These are phyloP conservation scores for Druceiella hillmani DNA, from an alignment of 2,888 invertebrate genomes.

Conservation along the genomic window DNA sequence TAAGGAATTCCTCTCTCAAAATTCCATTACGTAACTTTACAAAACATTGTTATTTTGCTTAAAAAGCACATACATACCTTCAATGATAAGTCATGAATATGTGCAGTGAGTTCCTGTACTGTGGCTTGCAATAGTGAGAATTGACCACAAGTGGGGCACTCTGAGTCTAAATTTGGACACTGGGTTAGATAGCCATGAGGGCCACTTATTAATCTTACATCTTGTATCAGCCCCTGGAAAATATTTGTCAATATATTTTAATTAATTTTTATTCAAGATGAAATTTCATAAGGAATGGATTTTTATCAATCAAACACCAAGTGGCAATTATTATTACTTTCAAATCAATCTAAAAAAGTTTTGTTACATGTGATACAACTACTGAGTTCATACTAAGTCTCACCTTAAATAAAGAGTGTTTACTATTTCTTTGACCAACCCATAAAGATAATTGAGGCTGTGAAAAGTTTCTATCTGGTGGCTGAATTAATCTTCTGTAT, in stretches of 20 bases:
- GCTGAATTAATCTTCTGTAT: conserved; percentile 73
- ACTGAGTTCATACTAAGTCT: conserved; percentile 24
- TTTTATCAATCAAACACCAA: neutral
- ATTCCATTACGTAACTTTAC: too few relatives aligned
- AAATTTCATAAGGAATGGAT: conserved; percentile 5
- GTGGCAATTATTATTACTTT: neutral
- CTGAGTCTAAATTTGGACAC: conserved; percentile 80
- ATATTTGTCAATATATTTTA: too few relatives aligned
- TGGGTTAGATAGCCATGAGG: conserved; percentile 82
- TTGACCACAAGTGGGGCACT: conserved; percentile 88
- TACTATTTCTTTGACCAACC: conserved; percentile 82
- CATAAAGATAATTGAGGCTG: conserved; percentile 71
- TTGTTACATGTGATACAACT: too few relatives aligned
- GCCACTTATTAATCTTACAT: conserved; percentile 78
- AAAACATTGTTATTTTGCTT: too few relatives aligned
- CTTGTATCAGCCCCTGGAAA: conserved; percentile 79
- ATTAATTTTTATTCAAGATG: too few relatives aligned
- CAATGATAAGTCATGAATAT: conserved; percentile 75
- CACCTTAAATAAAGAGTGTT: conserved; percentile 86
- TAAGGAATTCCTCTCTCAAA: too few relatives aligned
- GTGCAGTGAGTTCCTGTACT: conserved; percentile 73
- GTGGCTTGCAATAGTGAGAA: conserved; percentile 78
- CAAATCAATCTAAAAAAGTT: too few relatives aligned
- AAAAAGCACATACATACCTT: conserved; percentile 72
- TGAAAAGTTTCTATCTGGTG: conserved; percentile 72